Evolutionary conservation across 2,113 vertebrate genomes (phyloP), one percentile per base, ranked within the genome.

Genomic region (Entelurus aequoreus): DNA sequence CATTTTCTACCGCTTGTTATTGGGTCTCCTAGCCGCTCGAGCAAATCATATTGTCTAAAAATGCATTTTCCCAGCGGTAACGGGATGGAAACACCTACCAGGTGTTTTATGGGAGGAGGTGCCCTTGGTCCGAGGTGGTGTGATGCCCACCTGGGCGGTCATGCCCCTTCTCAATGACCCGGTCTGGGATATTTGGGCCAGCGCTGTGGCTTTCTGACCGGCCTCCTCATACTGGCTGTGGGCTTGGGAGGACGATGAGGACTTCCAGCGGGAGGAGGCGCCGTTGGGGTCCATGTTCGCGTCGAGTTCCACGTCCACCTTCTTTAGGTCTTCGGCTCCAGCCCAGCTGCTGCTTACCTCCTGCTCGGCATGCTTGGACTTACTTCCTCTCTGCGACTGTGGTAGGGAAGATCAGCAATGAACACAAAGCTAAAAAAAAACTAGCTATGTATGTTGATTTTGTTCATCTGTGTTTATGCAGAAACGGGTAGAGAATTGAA

Each of bases 111-210:
- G 89, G 14, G 66, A 60, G 35, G 92, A 82, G 16, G 90, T 82
- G 46, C 91, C 74, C 89, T 98, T 99, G 68, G 91, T 91, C 61
- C 95, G 90, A 6, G 95, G 87, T 8, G 93, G 85, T 0, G 92
- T 72, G 49, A 93, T 74, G 71, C 93, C 94, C 52, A 92, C 92
- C 82, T 98, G 97, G 57, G 94, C 91, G 0, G 92, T 94, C 95
- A 95, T 93, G 76, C 96, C 96, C 78, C 95, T 90, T 66, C 96
- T 93, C 95, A 95, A 97, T 44, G 97, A 98, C 10, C 97, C 96
- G 0, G 96, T 97, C 79, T 99, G 95, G 4, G 95, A 95, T 55
- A 93, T 86, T 66, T 88, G 35, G 87, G 80, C 52, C 92, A 82
- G 48, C 0, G 79, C 73, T 0, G 89, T 62, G 0, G 90, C 70